phyloP scores from a whole-genome alignment of 2,797 vertebrate genomes.

The Apodemus agrarius region DNA sequence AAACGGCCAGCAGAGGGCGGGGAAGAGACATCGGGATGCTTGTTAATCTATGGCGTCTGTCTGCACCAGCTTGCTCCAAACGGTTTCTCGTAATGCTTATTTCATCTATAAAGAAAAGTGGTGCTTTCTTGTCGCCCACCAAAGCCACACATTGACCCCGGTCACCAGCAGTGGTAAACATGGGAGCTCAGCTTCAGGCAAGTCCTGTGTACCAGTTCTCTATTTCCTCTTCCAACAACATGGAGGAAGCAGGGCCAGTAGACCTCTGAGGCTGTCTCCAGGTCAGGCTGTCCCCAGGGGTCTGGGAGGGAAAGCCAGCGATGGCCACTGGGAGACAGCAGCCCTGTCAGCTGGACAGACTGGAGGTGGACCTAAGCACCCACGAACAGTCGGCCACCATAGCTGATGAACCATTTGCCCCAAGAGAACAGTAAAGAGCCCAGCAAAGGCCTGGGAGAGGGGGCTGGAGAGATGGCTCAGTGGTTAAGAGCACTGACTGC shows the following conservation, averaged over 20 bases:
- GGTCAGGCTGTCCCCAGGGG: not conserved
- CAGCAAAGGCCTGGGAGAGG: no score
- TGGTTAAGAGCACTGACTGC: no score
- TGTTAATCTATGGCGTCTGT: not conserved
- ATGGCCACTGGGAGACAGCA: not conserved
- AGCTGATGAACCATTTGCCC: not conserved
- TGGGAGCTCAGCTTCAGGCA: not conserved
- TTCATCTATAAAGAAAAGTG: not conserved
- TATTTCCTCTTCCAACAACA: not conserved
- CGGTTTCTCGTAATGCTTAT: not conserved
- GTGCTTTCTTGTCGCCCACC: not conserved
- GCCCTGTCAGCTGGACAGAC: not conserved
- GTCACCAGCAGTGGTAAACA: not conserved
- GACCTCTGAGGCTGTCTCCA: not conserved
- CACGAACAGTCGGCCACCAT: not conserved
- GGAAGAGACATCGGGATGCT: fast-evolving
- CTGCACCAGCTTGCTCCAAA: no score
- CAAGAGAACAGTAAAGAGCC: not conserved
- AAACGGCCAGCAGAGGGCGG: constrained; percentile 5
- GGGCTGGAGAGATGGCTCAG: no score
- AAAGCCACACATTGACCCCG: not conserved
- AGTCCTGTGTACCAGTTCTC: not conserved
- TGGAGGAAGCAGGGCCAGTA: no score
- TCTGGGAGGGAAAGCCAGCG: not conserved
- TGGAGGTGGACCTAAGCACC: not conserved